A percentile compares a stretch with the other conserved stretches of the same genome.
Conservation (phyloP, 2,113 vertebrate genomes). For the Phylloscopus trochilus region DNA sequence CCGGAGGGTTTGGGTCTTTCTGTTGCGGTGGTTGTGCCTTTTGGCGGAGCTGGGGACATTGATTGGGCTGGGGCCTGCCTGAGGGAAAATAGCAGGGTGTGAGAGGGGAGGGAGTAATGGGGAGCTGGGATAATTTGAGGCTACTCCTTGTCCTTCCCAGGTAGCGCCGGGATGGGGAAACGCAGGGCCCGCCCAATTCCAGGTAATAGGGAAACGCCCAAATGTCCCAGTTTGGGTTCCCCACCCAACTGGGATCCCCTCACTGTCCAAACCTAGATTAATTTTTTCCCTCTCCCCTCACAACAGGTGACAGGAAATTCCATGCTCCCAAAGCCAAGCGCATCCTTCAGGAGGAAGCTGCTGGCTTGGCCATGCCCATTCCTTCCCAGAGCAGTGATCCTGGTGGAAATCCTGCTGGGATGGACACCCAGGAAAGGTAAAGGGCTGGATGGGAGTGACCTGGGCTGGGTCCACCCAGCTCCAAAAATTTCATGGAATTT, state of each 20-base stretch:
- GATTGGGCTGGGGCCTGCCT: too few relatives aligned
- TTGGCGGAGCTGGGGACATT: neutral
- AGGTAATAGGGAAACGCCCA: neutral
- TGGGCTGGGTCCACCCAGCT: neutral
- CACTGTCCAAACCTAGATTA: too few relatives aligned
- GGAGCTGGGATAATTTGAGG: neutral
- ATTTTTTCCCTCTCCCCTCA: neutral
- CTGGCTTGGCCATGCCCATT: accelerated
- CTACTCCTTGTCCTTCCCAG: neutral
- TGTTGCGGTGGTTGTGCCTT: neutral
- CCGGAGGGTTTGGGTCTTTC: neutral
- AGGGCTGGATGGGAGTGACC: accelerated
- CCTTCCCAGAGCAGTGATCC: neutral
- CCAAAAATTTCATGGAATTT: neutral
- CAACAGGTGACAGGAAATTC: neutral
- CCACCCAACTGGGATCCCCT: neutral
- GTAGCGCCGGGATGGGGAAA: neutral
- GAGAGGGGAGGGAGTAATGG: too few relatives aligned
- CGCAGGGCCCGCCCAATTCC: neutral
- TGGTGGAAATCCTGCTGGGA: neutral
- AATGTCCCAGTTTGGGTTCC: neutral
- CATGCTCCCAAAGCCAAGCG: neutral
- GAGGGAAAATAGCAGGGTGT: neutral
- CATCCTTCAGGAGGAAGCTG: neutral
- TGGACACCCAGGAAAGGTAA: neutral